These are phyloP conservation scores for Fissipunctia ypsillon DNA, from an alignment of 2,888 invertebrate genomes.

Conservation along the genomic window DNA sequence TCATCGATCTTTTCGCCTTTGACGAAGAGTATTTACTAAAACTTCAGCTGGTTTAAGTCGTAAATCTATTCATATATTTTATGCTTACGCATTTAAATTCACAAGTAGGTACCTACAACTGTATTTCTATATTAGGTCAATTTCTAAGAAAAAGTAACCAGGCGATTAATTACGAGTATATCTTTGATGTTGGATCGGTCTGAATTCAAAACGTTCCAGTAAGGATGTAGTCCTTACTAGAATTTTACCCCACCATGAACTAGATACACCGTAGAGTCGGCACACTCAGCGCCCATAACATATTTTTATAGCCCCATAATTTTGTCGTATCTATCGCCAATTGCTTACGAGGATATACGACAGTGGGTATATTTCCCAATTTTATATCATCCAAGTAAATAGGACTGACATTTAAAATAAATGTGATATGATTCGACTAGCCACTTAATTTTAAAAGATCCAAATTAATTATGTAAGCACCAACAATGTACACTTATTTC, in stretches of 20 bases:
- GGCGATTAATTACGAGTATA: too few species aligned
- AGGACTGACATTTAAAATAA: not conserved
- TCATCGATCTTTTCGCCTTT: not conserved
- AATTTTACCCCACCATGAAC: not conserved
- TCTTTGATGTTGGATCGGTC: too few species aligned
- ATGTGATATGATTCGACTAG: not conserved
- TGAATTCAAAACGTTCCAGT: too few species aligned
- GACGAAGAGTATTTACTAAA: not conserved
- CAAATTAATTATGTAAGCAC: not conserved
- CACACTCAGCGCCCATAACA: not conserved
- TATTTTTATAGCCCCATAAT: slow-evolving; percentile 11
- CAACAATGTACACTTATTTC: slow-evolving; percentile 1
- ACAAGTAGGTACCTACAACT: too few species aligned
- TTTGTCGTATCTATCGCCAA: not conserved
- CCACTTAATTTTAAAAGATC: not conserved
- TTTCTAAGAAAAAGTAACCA: not conserved
- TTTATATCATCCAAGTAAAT: not conserved
- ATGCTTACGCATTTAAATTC: not conserved
- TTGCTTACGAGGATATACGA: not conserved
- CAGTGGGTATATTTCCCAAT: not conserved
- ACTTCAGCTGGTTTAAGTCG: not conserved
- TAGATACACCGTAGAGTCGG: not conserved
- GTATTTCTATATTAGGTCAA: not conserved
- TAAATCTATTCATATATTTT: not conserved
- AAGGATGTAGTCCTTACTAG: too few species aligned